Percentiles rank a stretch among this genome's conserved stretches.
Conservation (phyloP, 1,140 invertebrate species). For the Halesus radiatus region DNA sequence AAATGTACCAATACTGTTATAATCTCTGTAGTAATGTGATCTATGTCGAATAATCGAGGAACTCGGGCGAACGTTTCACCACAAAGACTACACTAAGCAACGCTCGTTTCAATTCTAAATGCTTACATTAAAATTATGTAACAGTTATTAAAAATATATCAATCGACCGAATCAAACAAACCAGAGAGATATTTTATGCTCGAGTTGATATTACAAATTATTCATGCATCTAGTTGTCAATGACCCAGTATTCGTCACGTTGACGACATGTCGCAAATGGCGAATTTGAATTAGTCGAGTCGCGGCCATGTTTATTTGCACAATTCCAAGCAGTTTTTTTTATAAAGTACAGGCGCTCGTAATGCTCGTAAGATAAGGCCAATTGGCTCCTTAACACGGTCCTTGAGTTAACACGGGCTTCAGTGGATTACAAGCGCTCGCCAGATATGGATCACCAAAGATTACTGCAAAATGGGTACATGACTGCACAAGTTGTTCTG, state of each 20-base stretch:
- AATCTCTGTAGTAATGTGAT: conserved; percentile 10
- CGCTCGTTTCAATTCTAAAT: conserved; percentile 34
- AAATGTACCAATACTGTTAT: not conserved
- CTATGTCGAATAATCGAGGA: conserved; percentile 18
- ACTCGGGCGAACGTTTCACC: conserved; percentile 21
- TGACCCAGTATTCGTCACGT: conserved; percentile 10
- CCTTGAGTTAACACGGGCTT: too few relatives aligned
- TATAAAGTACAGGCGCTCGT: too few relatives aligned
- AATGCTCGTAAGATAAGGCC: too few relatives aligned
- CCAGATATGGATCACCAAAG: too few relatives aligned
- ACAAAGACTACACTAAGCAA: conserved; percentile 14
- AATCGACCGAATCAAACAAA: conserved; percentile 8
- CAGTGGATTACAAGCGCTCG: too few relatives aligned
- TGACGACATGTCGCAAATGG: not conserved
- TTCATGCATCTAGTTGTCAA: conserved; percentile 14
- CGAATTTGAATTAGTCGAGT: not conserved
- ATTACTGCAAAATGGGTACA: too few relatives aligned
- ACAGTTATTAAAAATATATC: conserved; percentile 14
- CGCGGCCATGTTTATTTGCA: not conserved
- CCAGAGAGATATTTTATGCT: too few relatives aligned
- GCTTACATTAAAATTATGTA: conserved; percentile 31
- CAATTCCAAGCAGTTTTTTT: too few relatives aligned
- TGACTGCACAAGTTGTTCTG: too few relatives aligned
- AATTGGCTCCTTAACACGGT: too few relatives aligned
- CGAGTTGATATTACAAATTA: not conserved